Conservation (phyloP, 2,797 vertebrate genomes). For the Sphaeramia orbicularis region DNA sequence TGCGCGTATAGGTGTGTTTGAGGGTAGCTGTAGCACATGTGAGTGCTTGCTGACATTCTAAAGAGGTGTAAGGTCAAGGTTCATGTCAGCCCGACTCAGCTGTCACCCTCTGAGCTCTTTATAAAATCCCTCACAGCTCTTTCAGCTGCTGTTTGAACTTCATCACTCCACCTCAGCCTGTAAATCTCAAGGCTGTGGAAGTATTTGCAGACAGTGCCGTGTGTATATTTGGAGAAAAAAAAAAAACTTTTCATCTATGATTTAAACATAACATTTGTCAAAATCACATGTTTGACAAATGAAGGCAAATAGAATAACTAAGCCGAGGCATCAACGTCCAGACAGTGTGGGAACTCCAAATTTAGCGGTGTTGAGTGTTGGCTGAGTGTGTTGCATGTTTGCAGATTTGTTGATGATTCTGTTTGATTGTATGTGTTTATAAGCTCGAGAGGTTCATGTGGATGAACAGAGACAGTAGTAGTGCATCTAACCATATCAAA, state of each 20-base stretch:
- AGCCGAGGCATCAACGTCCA: background rate
- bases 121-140: conserved; percentile 74
- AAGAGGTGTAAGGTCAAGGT: conserved; percentile 79
- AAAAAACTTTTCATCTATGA: conserved; percentile 12
- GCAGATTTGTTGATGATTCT: conserved; percentile 1
- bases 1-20: conserved; percentile 16
- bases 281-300: conserved; percentile 4
- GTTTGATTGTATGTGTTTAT: too few relatives aligned
- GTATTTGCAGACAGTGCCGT: conserved; percentile 20
- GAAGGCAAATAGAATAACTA: conserved; percentile 1
- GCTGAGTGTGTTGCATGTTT: background rate
- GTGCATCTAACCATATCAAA: too few relatives aligned
- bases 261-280: background rate
- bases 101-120: conserved; percentile 78
- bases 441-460: too few relatives aligned
- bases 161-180: conserved; percentile 63
- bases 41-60: conserved; percentile 69
- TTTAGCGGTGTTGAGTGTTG: background rate
- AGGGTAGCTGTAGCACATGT: conserved; percentile 39
- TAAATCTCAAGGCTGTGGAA: conserved; percentile 49
- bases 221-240: conserved; percentile 7
- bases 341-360: background rate
- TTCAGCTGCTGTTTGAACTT: conserved; percentile 79
- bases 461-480: too few relatives aligned
- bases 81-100: conserved; percentile 75